Conservation (phyloP, 2,113 vertebrate genomes). For the Gymnogyps californianus region DNA sequence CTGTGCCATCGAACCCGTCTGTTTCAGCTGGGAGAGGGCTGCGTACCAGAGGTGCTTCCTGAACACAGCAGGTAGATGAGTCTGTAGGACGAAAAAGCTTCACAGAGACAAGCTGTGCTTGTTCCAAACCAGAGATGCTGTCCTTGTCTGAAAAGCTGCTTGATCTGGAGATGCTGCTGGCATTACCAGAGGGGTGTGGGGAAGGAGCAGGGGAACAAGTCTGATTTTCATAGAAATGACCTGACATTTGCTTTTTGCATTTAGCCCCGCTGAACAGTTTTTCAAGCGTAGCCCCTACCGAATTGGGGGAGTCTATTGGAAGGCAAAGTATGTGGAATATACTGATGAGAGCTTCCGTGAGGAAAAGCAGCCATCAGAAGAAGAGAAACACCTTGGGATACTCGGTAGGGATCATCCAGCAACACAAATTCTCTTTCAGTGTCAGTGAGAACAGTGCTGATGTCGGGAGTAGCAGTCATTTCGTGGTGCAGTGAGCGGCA, state of each 20-base stretch:
- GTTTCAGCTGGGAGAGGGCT: neutral
- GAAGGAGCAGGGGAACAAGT: neutral
- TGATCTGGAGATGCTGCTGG: neutral
- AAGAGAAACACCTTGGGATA: conserved; percentile 75
- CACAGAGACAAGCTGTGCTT: neutral
- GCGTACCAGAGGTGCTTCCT: neutral
- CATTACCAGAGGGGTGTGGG: neutral
- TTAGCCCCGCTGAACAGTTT: conserved; percentile 69
- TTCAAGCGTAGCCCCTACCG: conserved; percentile 51
- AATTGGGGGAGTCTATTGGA: conserved; percentile 77
- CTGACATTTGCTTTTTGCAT: neutral
- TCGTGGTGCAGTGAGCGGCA: neutral
- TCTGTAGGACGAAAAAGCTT: neutral
- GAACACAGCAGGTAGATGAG: neutral
- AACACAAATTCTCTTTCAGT: neutral
- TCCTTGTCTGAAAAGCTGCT: neutral
- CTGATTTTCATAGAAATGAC: neutral
- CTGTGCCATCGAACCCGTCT: neutral
- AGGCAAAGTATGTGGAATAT: conserved; percentile 75
- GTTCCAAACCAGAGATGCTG: neutral
- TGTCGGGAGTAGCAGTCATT: neutral
- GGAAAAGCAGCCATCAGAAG: conserved; percentile 53
- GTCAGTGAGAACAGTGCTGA: neutral
- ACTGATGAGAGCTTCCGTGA: conserved; percentile 73
- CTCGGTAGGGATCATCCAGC: conserved; percentile 59